phyloP scores from a whole-genome alignment of 2,888 invertebrate genomes.

The Taenaris catops region DNA sequence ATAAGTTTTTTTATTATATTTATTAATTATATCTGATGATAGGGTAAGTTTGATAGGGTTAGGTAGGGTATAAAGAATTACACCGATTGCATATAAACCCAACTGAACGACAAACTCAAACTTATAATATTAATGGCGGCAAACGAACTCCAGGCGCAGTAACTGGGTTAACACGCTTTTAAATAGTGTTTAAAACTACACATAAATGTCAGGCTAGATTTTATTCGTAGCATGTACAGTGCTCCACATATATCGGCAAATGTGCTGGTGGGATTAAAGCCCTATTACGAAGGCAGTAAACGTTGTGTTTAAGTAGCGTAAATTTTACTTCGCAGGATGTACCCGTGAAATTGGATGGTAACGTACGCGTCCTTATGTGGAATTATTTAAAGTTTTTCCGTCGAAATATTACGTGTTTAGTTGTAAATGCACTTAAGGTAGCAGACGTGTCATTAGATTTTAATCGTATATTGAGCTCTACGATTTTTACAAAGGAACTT shows the following conservation, averaged over 20 bases:
- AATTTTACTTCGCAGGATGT: slow-evolving; percentile 1
- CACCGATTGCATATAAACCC: background rate
- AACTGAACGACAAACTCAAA: slow-evolving; percentile 8
- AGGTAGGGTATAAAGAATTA: too few species aligned
- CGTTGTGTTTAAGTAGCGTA: background rate
- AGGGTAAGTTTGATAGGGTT: too few species aligned
- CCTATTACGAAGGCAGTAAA: background rate
- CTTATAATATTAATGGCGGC: slow-evolving; percentile 11
- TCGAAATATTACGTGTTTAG: background rate
- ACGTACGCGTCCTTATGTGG: slow-evolving; percentile 8
- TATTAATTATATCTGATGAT: too few species aligned
- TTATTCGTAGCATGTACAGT: slow-evolving; percentile 12
- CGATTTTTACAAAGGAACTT: too few species aligned
- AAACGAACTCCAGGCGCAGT: slow-evolving; percentile 10
- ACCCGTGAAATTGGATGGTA: slow-evolving; percentile 19
- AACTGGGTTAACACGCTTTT: slow-evolving; percentile 19
- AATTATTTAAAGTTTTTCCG: slow-evolving; percentile 1
- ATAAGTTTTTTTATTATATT: too few species aligned
- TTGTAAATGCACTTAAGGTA: too few species aligned
- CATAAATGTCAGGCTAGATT: slow-evolving; percentile 14
- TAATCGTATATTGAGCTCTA: too few species aligned
- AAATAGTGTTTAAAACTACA: slow-evolving; percentile 19
- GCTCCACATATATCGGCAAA: background rate
- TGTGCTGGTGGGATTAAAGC: background rate
- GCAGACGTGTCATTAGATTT: too few species aligned